Percentiles rank a stretch among this genome's conserved stretches.
Evolutionary conservation across 2,888 invertebrate species (phyloP).

Genomic region (Chloromyia formosa): DNA sequence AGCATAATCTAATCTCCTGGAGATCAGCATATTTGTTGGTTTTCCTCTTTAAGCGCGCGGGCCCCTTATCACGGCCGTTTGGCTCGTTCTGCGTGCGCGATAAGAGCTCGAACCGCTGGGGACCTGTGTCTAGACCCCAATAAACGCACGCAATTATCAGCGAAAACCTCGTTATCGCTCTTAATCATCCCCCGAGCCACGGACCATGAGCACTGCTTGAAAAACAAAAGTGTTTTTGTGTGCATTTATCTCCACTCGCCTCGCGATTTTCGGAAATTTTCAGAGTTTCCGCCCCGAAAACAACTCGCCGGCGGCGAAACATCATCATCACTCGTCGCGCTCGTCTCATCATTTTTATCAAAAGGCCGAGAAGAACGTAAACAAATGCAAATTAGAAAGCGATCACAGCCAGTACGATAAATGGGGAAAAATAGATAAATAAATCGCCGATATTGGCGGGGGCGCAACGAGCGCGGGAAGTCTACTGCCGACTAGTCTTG

Average conservation of each 20-base stretch:
- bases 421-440: conserved; percentile 16
- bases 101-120: not conserved
- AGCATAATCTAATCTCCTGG: conserved; percentile 12
- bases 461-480: not conserved
- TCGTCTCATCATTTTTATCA: too few relatives aligned
- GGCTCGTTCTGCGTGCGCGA: not conserved
- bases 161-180: too few relatives aligned
- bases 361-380: conserved; percentile 8
- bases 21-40: conserved; percentile 22
- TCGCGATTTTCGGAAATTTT: too few relatives aligned
- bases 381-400: conserved; percentile 34
- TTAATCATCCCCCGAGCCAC: too few relatives aligned
- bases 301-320: too few relatives aligned
- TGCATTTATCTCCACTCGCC: too few relatives aligned
- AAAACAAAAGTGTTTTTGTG: too few relatives aligned
- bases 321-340: too few relatives aligned
- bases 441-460: conserved; percentile 16
- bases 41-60: not conserved
- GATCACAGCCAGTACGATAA: not conserved
- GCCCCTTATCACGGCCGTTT: not conserved
- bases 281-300: too few relatives aligned
- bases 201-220: too few relatives aligned
- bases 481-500: not conserved
- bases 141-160: too few relatives aligned
- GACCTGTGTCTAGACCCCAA: not conserved